These are phyloP conservation scores for Hydropsyche tenuis DNA, from an alignment of 1,140 invertebrate genomes.

Conservation along the genomic window DNA sequence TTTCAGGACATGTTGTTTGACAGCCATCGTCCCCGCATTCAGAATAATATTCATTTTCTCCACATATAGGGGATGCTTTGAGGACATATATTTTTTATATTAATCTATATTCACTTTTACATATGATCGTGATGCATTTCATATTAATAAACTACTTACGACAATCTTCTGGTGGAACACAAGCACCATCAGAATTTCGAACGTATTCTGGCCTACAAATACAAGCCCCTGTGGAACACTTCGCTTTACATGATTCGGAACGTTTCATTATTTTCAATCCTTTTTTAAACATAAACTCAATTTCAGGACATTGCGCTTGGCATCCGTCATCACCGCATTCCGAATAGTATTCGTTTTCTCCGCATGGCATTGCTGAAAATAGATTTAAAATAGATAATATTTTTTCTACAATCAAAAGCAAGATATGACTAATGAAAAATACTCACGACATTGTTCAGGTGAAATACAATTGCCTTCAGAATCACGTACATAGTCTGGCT, in stretches of 20 bases:
- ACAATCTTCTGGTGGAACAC: constrained; percentile 28
- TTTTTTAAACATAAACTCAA: neutral
- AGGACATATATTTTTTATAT: neutral
- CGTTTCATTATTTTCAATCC: constrained; percentile 6
- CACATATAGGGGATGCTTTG: neutral
- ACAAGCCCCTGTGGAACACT: constrained; percentile 24
- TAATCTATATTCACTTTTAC: neutral
- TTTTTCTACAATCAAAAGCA: no score
- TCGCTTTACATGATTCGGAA: constrained; percentile 5
- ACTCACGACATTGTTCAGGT: no score
- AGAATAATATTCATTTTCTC: neutral
- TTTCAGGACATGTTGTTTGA: neutral
- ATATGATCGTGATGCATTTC: neutral
- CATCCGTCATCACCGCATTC: constrained; percentile 31
- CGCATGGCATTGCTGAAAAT: no score
- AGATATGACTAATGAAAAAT: no score
- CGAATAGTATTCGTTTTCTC: constrained; percentile 14
- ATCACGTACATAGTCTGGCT: no score
- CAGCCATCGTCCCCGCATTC: neutral
- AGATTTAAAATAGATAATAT: no score
- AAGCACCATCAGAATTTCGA: constrained; percentile 29
- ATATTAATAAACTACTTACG: neutral
- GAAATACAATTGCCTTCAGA: no score
- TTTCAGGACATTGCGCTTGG: neutral
- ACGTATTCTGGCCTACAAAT: constrained; percentile 7